Evolutionary conservation across 2,797 vertebrate genomes (phyloP).

Genomic region (Pterois miles): DNA sequence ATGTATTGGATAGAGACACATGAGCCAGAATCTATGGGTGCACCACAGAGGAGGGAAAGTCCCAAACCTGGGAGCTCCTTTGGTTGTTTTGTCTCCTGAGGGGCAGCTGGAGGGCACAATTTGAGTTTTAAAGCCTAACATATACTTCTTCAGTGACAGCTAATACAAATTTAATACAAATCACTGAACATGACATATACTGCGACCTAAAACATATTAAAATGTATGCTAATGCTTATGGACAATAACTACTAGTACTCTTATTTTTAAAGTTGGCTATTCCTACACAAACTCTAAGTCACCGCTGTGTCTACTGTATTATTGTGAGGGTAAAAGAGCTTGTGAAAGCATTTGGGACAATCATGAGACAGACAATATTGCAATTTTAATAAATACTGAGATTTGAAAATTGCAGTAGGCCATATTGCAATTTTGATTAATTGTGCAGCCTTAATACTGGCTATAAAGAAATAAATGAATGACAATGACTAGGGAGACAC

Average conservation of each 20-base stretch:
- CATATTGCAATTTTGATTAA: too few species aligned
- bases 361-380: too few species aligned
- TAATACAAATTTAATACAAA: background rate
- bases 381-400: background rate
- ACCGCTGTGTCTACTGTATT: too few species aligned
- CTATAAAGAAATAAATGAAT: too few species aligned
- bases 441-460: too few species aligned
- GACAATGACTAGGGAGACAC: background rate
- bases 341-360: too few species aligned
- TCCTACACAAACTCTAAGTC: background rate
- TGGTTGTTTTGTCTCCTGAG: constrained; percentile 22
- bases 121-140: background rate
- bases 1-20: constrained; percentile 52
- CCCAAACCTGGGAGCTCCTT: constrained; percentile 1
- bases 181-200: background rate
- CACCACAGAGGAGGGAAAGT: background rate
- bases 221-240: background rate
- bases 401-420: too few species aligned
- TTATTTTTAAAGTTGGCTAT: background rate
- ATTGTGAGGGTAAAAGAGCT: too few species aligned
- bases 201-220: background rate
- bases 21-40: constrained; percentile 52
- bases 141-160: background rate
- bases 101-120: background rate
- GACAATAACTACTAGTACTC: background rate